Base-by-base conservation (phyloP, 1,140 invertebrate genomes). In the Scaptomyza graminum region DNA sequence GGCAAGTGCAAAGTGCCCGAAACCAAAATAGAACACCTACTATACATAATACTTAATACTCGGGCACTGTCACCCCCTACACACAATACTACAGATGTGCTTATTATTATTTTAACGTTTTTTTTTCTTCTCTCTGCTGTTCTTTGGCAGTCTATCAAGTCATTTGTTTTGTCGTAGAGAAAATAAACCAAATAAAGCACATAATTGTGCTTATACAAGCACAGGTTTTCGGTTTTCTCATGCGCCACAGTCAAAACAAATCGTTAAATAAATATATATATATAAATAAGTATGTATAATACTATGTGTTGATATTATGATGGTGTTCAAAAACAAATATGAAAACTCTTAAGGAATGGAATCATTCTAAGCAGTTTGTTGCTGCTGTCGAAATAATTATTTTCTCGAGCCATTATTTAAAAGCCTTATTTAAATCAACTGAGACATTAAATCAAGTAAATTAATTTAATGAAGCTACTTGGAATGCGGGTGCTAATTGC, bases 101-200 rank as follows among this genome's bases (percentile, higher is more conserved):
- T 6, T 31, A 31, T 31, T 67, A 31, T 11, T 44, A 12, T 31
- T 15, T 31, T 13, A 2, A 12, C 16, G n/a, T 28, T 34, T 34
- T 13, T 41, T 16, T 2, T 31, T 15, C 55, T 41, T 56, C 0
- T 25, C 12, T 41, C 4, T 41, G 37, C 37, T 41, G 37, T 9
- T 25, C 41, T 57, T 57, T 67, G 69, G 63, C 69, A 67, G 31
- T 13, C 34, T 60, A 67, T 67, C 55, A 67, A 54, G 34, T 44
- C 52, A 59, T 72, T 60, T 52, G 41, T 47, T 67, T 54, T 54
- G 16, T 41, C 6, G 31, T 49, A 46, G 11, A 47, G n/a, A 37
- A 31, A 31, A 31, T 18, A 39, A 34, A 3, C 9, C 34, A 43
- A 66, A 34, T 43, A 31, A 49, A n/a, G 18, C 39, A 44, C 15